Percentiles rank a stretch among this genome's conserved stretches.
Evolutionary conservation across 2,797 vertebrate genomes (phyloP).

Genomic region (Paramormyrops hopkinsi): DNA sequence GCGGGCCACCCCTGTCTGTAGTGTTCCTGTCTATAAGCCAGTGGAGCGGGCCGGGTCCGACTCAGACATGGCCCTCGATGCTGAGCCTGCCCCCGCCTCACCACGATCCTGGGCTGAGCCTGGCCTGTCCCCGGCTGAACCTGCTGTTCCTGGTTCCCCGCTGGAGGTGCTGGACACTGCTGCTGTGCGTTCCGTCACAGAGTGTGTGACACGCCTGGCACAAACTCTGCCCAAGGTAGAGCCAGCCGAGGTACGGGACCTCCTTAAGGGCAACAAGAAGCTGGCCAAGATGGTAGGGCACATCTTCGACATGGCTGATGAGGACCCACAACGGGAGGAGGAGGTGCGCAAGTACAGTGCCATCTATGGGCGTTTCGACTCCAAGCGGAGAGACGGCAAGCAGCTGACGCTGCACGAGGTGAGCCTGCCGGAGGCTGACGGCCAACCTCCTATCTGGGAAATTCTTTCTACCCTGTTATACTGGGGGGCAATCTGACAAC

Average conservation of each 20-base stretch:
- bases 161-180: slow-evolving; percentile 81
- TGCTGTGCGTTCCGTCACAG: slow-evolving; percentile 80
- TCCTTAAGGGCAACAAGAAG: slow-evolving; percentile 91
- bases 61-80: slow-evolving; percentile 43
- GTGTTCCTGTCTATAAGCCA: slow-evolving; percentile 93
- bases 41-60: slow-evolving; percentile 72
- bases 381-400: slow-evolving; percentile 92
- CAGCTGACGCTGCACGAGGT: slow-evolving; percentile 97
- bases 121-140: slow-evolving; percentile 86
- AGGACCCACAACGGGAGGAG: slow-evolving; percentile 85
- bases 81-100: slow-evolving; percentile 34
- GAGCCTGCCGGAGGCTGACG: slow-evolving; percentile 9
- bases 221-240: slow-evolving; percentile 77
- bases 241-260: slow-evolving; percentile 77
- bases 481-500: background rate
- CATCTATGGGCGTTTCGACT: slow-evolving; percentile 97
- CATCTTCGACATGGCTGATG: slow-evolving; percentile 89
- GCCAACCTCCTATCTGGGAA: background rate
- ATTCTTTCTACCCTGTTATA: background rate
- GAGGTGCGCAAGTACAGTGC: slow-evolving; percentile 97
- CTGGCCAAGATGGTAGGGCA: slow-evolving; percentile 94
- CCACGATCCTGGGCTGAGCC: slow-evolving; percentile 85
- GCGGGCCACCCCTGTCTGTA: slow-evolving; percentile 88
- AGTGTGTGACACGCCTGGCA: slow-evolving; percentile 88
- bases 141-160: slow-evolving; percentile 83